These are phyloP conservation scores for Hassar affinis DNA, from an alignment of 2,113 vertebrate genomes.

Conservation along the genomic window DNA sequence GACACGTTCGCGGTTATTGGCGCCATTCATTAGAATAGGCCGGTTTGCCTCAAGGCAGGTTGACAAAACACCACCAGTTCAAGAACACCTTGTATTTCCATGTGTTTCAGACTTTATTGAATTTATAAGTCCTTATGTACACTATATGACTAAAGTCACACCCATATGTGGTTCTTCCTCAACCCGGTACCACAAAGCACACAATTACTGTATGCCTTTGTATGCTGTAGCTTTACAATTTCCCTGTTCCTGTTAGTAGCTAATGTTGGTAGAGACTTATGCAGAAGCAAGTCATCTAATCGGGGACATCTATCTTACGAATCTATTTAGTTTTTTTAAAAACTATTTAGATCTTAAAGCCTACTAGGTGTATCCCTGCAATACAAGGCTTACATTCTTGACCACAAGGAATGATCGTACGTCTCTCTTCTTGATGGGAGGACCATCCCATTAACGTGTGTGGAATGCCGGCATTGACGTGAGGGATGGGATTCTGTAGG, in stretches of 20 bases:
- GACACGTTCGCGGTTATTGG: background rate
- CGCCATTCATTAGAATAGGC: background rate
- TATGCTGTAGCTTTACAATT: background rate
- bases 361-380: too few relatives aligned
- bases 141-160: background rate
- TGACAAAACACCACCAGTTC: background rate
- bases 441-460: too few relatives aligned
- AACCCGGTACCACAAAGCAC: background rate
- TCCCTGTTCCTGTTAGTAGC: background rate
- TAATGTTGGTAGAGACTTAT: too few relatives aligned
- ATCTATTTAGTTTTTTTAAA: too few relatives aligned
- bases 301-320: too few relatives aligned
- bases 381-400: too few relatives aligned
- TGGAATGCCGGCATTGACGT: too few relatives aligned
- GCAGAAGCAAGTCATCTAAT: too few relatives aligned
- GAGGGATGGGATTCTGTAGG: too few relatives aligned
- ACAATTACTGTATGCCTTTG: background rate
- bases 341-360: too few relatives aligned
- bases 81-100: background rate
- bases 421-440: too few relatives aligned
- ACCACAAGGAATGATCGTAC: too few relatives aligned
- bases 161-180: background rate
- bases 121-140: background rate
- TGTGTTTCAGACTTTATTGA: background rate
- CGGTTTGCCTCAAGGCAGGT: background rate